Percentiles rank a stretch among this genome's conserved stretches.
Conservation (phyloP, 2,888 invertebrate genomes). For the Vanessa cardui region DNA sequence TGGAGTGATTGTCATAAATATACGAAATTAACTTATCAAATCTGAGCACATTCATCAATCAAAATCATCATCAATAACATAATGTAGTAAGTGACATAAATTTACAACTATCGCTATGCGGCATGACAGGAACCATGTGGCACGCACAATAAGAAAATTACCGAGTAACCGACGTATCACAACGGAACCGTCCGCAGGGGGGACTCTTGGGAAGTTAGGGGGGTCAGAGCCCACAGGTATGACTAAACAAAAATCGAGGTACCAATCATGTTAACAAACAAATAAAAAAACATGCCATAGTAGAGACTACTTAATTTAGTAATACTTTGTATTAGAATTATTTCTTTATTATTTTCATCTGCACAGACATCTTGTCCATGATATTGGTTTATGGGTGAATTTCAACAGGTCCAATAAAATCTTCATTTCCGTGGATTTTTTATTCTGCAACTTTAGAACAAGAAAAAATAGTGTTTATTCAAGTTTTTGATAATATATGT, state of each 20-base stretch:
- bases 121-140: constrained; percentile 14
- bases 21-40: not conserved
- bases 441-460: too few relatives aligned
- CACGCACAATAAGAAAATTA: constrained; percentile 40
- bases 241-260: constrained; percentile 4
- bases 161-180: constrained; percentile 32
- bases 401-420: too few relatives aligned
- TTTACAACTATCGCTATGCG: constrained; percentile 3
- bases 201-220: constrained; percentile 36
- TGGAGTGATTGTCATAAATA: not conserved
- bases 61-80: too few relatives aligned
- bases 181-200: constrained; percentile 34
- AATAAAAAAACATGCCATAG: not conserved
- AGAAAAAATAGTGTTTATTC: too few relatives aligned
- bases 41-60: not conserved
- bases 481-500: too few relatives aligned
- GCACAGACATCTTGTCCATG: too few relatives aligned
- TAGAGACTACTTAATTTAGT: too few relatives aligned
- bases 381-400: too few relatives aligned
- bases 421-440: too few relatives aligned
- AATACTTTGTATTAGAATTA: not conserved
- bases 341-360: too few relatives aligned
- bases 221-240: constrained; percentile 19
- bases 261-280: not conserved
- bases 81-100: constrained; percentile 4